Base-by-base conservation (phyloP, 37 sponge, comb jelly and placozoan genomes). In the Oopsacas minuta region DNA sequence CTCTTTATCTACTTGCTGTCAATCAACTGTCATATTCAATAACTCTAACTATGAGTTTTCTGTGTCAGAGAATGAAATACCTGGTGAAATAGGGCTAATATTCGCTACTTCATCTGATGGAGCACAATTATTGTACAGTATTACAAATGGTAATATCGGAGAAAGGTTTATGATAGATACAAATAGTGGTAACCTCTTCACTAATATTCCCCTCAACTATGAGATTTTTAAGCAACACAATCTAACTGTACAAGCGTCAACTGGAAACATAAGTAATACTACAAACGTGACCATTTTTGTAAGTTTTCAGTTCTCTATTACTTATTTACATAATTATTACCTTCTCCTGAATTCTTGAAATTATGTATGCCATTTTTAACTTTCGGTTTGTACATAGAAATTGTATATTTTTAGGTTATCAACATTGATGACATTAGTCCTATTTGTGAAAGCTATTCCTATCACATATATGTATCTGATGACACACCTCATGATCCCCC, bases 401-500 rank as follows among this genome's bases (percentile, higher is more conserved):
- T 15, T 61, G 22, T 61, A 25, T 61, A 61, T 61, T 10, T 12
- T 20, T 61, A 61, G 75, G 75, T 61, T 3, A 3, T 3, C 7
- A n/a, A 61, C 22, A 12, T 61, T 61, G 75, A 61, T 61, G 75
- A 61, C 30, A 34, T 61, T 34, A 61, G 75, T 61, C 75, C 75
- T 61, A 34, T 61, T 61, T 61, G 75, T 61, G 75, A 61, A 3
- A 61, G 75, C 28, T 20, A 25, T 12, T 61, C 22, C 30, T 61
- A 25, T 61, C 20, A 10, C 20, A 61, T 61, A 25, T 61, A 20
- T 34, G 75, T 61, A 7, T 61, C 75, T 25, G 75, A 61, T 3
- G 30, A 61, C 75, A 25, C 75, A 61, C 1, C 75, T 3, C 30
- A 61, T n/a, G 22, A 25, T n/a, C 75, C 75, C 1, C 75, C 75